Conservation (phyloP, 2,797 vertebrate genomes). For the Trematomus bernacchii region DNA sequence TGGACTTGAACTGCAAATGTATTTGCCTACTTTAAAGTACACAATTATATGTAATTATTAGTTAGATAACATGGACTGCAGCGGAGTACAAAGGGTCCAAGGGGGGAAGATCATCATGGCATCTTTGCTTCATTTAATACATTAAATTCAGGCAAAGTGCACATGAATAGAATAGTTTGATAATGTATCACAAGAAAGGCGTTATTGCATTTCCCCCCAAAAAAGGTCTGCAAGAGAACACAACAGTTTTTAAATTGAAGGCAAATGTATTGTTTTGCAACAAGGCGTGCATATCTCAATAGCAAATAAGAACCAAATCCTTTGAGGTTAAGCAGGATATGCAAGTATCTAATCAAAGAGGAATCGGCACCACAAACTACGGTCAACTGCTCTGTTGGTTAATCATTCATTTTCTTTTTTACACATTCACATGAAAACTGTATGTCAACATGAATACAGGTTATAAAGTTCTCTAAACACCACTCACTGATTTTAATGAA, state of each 20-base stretch:
- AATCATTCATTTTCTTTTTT: slow-evolving; percentile 38
- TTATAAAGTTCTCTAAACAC: not conserved
- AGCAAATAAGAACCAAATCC: slow-evolving; percentile 11
- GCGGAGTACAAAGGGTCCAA: not conserved
- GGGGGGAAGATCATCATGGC: not conserved
- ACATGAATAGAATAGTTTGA: not conserved
- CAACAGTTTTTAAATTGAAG: not conserved
- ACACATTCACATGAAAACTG: not conserved
- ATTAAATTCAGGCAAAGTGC: not conserved
- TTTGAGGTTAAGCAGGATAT: not conserved
- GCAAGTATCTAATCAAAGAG: not conserved
- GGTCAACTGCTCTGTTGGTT: slow-evolving; percentile 2
- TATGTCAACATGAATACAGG: not conserved
- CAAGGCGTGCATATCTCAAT: not conserved
- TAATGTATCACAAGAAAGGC: not conserved
- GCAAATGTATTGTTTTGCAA: not conserved
- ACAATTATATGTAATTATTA: not conserved
- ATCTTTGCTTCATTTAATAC: not conserved
- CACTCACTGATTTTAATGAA: not conserved
- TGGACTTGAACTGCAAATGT: not conserved
- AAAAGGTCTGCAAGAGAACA: not conserved
- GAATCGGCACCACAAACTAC: not conserved
- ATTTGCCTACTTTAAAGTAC: not conserved
- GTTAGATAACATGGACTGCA: not conserved
- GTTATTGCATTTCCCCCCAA: not conserved